Base-by-base conservation (phyloP, 2,797 vertebrate species). In the Gymnodraco acuticeps region DNA sequence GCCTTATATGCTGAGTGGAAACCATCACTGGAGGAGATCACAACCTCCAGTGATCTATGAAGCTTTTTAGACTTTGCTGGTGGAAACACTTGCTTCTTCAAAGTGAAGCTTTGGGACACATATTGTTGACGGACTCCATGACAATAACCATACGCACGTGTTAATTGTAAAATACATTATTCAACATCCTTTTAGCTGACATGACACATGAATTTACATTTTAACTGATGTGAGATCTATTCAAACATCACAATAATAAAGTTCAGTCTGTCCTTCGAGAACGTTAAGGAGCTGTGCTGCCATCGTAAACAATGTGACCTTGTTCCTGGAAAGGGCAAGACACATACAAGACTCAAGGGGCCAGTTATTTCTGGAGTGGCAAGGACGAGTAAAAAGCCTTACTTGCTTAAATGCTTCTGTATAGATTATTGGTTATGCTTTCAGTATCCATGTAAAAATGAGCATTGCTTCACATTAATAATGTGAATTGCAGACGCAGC, bases 291-390 rank as follows among this genome's bases (percentile, higher is more conserved):
- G 47, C 33, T 69, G 52, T 55, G 42, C 68, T 82, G 60, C 74
- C 54, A 76, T 72, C 73, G 85, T 88, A 84, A 88, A 88, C 79
- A 88, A 76, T 48, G 59, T 87, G 83, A 91, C 89, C 88, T 92
- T 90, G 90, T 85, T 82, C 61, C 60, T 51, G 58, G 20, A 78
- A 80, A 89, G 86, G 83, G 70, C 73, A 89, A 78, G 71, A 80
- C 61, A 63, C 53, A 77, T 67, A 75, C 52, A 72, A 78, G 77
- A 72, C 86, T 80, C 88, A 53, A 2, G 65, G 77, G 85, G 79
- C 64, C 65, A 60, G 78, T 89, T 84, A 79, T 76, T 89, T 74
- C 55, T 77, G 60, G 58, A 78, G 74, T 78, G 70, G 63, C 72
- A 84, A 74, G 80, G 73, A 14, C 33, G 23, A 75, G 53, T 51